Conservation (phyloP, 2,113 vertebrate genomes). For the Camelus dromedarius region DNA sequence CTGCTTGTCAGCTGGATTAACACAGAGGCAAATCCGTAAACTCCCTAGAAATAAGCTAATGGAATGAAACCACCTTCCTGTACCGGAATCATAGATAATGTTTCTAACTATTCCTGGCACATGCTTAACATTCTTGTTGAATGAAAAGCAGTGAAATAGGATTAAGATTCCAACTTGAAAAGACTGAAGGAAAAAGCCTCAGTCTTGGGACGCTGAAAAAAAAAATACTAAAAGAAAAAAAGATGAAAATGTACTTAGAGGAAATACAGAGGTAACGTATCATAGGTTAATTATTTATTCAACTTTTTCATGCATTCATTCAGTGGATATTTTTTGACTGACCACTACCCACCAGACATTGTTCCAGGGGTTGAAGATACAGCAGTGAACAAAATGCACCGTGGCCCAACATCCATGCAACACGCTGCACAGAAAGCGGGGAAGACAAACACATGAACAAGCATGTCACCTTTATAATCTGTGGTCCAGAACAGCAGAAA, state of each 20-base stretch:
- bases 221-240: background rate
- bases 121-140: background rate
- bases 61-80: background rate
- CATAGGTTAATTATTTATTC: conserved; percentile 4
- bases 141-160: conserved; percentile 31
- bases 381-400: background rate
- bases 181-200: conserved; percentile 15
- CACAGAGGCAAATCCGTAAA: conserved; percentile 10
- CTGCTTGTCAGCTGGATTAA: conserved; percentile 45
- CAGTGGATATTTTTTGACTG: background rate
- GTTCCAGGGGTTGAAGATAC: background rate
- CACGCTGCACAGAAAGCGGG: background rate
- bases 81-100: background rate
- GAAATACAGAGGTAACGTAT: no score
- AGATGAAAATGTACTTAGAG: background rate
- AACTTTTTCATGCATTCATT: background rate
- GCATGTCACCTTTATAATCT: background rate
- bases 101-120: conserved; percentile 17
- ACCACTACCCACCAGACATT: background rate
- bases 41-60: background rate
- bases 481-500: background rate
- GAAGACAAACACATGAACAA: background rate
- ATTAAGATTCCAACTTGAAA: background rate
- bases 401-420: background rate
- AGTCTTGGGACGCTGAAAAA: background rate